Evolutionary conservation across 2,113 vertebrate genomes (phyloP), one percentile per base, ranked within the genome.

Genomic region (Takifugu flavidus): DNA sequence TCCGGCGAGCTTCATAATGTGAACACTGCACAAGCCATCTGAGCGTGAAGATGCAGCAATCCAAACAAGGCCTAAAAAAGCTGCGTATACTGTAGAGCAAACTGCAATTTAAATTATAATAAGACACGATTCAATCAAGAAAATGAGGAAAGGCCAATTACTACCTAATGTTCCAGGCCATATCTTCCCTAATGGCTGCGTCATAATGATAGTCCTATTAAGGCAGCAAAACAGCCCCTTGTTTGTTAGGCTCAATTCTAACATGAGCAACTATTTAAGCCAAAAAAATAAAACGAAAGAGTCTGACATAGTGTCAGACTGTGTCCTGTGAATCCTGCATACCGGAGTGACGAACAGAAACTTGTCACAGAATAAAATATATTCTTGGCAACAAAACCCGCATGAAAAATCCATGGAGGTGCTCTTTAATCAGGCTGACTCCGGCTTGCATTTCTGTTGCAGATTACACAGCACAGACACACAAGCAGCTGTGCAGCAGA

Each of bases 321-420:
- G 58, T 56, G 46, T 62, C 20, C n/a, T 49, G 6, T 53, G 39
- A 65, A 55, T 42, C 57, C 49, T 39, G 11, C 44, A 49, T 53
- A 77, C 56, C 55, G 26, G n/a, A 70, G 59, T 74, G 65, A 12
- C 56, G 25, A 6, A 56, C 67, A 78, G 46, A 82, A 64, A 64
- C 49, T 54, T 72, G 59, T 65, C 45, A 59, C 13, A 53, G 6
- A 50, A 62, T 15, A 31, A 13, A 34, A 49, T 56, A 59, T 65
- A 27, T 58, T 58, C 47, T 31, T 65, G 65, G 70, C 74, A 72
- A 67, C 61, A 71, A 72, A 73, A 6, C 75, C 49, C 25, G 44
- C 14, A 74, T 85, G 61, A 83, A 85, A 80, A 61, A 72, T 79
- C 73, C 64, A 86, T 57, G 1, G n/a, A 13, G 13, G 29, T 43